These are phyloP conservation scores for Pantherophis guttatus DNA, from an alignment of 2,113 vertebrate species.

Conservation along the genomic window DNA sequence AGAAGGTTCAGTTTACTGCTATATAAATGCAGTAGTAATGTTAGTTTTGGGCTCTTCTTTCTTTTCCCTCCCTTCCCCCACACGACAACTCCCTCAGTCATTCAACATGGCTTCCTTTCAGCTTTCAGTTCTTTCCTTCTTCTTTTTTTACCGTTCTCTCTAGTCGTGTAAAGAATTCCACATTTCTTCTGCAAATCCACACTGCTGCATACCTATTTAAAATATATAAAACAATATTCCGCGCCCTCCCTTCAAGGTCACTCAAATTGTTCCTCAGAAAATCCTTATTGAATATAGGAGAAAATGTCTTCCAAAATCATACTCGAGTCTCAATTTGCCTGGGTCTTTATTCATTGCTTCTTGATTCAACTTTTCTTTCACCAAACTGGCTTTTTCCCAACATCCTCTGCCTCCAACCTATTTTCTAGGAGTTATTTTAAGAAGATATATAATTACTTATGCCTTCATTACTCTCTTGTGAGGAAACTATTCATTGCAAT, in stretches of 20 bases:
- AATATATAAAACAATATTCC: background rate
- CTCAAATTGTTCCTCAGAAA: background rate
- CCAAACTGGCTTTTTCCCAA: background rate
- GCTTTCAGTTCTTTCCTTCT: background rate
- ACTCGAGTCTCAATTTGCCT: background rate
- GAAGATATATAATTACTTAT: background rate
- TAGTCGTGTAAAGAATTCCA: background rate
- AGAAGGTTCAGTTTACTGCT: background rate
- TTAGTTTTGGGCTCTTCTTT: background rate
- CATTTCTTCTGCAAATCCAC: background rate
- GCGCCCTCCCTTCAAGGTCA: background rate
- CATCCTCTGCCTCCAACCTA: background rate
- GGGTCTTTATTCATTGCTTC: background rate
- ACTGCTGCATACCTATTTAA: background rate
- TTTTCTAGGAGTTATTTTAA: background rate
- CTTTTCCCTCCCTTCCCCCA: background rate
- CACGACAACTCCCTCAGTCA: background rate
- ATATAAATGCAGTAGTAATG: background rate
- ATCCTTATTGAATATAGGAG: background rate
- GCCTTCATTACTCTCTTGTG: background rate
- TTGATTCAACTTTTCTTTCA: background rate
- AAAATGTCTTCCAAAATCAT: background rate
- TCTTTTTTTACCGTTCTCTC: background rate
- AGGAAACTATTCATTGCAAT: background rate
- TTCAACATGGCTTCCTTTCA: background rate